These are phyloP conservation scores for Neelides sp. DNA, from an alignment of 1,140 invertebrate genomes.

Conservation along the genomic window DNA sequence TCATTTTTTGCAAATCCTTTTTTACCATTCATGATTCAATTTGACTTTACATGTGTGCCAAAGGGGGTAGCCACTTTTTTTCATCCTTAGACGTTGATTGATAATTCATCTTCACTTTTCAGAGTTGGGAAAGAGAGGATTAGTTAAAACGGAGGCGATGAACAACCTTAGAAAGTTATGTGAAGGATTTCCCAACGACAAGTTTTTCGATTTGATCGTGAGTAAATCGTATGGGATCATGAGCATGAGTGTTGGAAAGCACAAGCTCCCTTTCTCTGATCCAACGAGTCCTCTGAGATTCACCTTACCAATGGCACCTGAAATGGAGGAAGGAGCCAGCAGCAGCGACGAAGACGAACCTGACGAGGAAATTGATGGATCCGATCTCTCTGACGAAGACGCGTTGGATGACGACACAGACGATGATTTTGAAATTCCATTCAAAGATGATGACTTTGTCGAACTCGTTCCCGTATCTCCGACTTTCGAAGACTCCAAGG, in stretches of 20 bases:
- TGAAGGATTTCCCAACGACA: slow-evolving; percentile 50
- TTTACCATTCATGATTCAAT: too few relatives aligned
- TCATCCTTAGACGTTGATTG: slow-evolving; percentile 24
- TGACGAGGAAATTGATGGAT: slow-evolving; percentile 32
- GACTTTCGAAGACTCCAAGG: neutral
- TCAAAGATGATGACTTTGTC: neutral
- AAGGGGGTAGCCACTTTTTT: slow-evolving; percentile 19
- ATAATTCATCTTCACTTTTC: slow-evolving; percentile 33
- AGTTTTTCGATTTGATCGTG: slow-evolving; percentile 47
- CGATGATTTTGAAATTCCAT: slow-evolving; percentile 7
- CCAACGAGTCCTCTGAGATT: slow-evolving; percentile 43
- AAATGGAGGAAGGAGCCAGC: slow-evolving; percentile 26
- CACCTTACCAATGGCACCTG: slow-evolving; percentile 33
- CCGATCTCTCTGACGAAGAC: slow-evolving; percentile 29
- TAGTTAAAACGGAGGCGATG: slow-evolving; percentile 48
- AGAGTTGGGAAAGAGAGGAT: slow-evolving; percentile 47
- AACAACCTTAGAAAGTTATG: slow-evolving; percentile 49
- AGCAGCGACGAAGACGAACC: slow-evolving; percentile 27
- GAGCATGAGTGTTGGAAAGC: slow-evolving; percentile 49
- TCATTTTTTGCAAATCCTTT: slow-evolving; percentile 20
- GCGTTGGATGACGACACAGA: slow-evolving; percentile 9
- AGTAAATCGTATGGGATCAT: slow-evolving; percentile 50
- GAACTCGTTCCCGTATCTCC: neutral
- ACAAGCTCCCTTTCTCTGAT: slow-evolving; percentile 44
- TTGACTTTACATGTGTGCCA: too few relatives aligned